Evolutionary conservation across 2,888 invertebrate species (phyloP).

Genomic region (Netelia melanura): DNA sequence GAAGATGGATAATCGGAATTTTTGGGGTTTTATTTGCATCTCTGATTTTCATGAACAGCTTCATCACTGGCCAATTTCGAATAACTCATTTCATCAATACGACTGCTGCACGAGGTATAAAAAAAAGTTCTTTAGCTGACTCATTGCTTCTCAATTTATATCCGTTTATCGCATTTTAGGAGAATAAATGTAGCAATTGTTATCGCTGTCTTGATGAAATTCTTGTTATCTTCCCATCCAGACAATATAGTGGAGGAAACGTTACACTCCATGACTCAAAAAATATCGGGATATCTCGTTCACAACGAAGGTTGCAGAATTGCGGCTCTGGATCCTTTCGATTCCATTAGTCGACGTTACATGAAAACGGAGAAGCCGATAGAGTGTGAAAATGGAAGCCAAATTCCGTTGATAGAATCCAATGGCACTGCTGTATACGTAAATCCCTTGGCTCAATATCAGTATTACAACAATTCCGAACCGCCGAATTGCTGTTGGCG

Average conservation of each 20-base stretch:
- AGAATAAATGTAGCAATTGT: neutral
- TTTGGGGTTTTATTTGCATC: slow-evolving; percentile 77
- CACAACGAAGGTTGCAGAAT: slow-evolving; percentile 89
- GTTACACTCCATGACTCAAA: slow-evolving; percentile 51
- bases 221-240: too few relatives aligned
- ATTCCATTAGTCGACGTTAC: slow-evolving; percentile 86
- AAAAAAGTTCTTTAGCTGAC: neutral
- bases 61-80: slow-evolving; percentile 77
- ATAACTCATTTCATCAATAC: slow-evolving; percentile 69
- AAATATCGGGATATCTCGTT: slow-evolving; percentile 85
- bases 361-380: slow-evolving; percentile 85
- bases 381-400: slow-evolving; percentile 86
- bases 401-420: slow-evolving; percentile 86
- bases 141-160: neutral
- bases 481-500: slow-evolving; percentile 88
- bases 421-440: slow-evolving; percentile 88
- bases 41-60: slow-evolving; percentile 78
- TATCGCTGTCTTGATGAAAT: neutral
- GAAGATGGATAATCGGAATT: slow-evolving; percentile 79
- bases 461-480: slow-evolving; percentile 85
- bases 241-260: slow-evolving; percentile 54
- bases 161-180: neutral
- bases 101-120: slow-evolving; percentile 55
- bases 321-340: slow-evolving; percentile 88
- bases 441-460: slow-evolving; percentile 84